Percentiles rank a stretch among this genome's conserved stretches.
Conservation (phyloP, 92 coral and sea anemone species). For the Diadumene lineata region DNA sequence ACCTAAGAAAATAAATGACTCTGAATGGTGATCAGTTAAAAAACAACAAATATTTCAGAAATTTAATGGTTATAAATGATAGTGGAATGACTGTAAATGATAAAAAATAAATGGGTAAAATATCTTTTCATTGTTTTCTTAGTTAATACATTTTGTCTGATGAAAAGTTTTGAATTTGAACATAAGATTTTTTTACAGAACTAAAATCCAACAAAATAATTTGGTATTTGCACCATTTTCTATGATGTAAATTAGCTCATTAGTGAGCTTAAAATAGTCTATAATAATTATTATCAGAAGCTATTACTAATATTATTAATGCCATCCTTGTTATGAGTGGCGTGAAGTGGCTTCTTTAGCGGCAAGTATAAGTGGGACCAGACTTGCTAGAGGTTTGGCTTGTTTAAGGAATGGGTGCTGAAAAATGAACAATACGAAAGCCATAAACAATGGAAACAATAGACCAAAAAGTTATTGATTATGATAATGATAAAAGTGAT, state of each 20-base stretch:
- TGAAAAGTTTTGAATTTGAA: constrained; percentile 23
- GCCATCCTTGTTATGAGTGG: constrained; percentile 41
- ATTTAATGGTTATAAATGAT: too few relatives aligned
- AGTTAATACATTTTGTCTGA: constrained; percentile 10
- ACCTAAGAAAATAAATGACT: too few relatives aligned
- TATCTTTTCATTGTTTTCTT: constrained; percentile 1
- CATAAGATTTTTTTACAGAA: constrained; percentile 18
- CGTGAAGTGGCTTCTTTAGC: constrained; percentile 97
- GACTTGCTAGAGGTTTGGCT: constrained; percentile 98
- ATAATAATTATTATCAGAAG: constrained; percentile 25
- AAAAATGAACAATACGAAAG: background rate
- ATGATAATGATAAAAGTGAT: background rate
- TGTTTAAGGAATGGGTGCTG: constrained; percentile 99
- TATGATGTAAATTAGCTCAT: constrained; percentile 15
- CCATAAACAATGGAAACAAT: background rate
- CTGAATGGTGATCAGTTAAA: too few relatives aligned
- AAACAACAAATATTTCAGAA: too few relatives aligned
- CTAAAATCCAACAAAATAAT: constrained; percentile 33
- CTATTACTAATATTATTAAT: constrained; percentile 22
- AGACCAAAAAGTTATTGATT: too few relatives aligned
- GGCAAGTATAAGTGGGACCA: constrained; percentile 96
- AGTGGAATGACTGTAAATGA: constrained; percentile 8
- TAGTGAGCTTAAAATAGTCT: constrained; percentile 19
- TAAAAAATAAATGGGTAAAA: constrained; percentile 38
- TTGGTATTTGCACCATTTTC: constrained; percentile 34